Conservation (phyloP, 1,140 invertebrate genomes). For the Rhizoglyphus robini region DNA sequence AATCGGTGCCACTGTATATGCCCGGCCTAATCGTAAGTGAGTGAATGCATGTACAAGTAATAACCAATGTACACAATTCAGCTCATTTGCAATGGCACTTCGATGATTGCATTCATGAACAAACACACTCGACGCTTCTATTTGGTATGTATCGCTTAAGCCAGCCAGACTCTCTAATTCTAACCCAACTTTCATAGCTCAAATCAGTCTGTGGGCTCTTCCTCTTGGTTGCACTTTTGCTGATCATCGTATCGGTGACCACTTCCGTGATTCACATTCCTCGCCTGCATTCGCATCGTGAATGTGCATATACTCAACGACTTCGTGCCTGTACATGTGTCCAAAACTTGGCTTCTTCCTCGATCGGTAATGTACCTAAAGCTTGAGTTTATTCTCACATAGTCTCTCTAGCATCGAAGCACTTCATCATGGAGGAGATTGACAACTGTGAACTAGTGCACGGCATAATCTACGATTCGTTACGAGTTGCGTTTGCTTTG, state of each 20-base stretch:
- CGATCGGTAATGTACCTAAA: too few relatives aligned
- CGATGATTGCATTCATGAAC: constrained; percentile 65
- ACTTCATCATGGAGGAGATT: constrained; percentile 58
- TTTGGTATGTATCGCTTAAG: constrained; percentile 37
- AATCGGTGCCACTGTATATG: constrained; percentile 68
- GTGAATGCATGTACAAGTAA: background rate
- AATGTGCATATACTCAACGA: constrained; percentile 67
- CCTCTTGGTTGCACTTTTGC: constrained; percentile 63
- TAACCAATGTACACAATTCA: constrained; percentile 20
- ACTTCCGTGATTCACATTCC: constrained; percentile 88
- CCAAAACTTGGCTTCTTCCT: background rate
- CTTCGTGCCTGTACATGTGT: constrained; percentile 60
- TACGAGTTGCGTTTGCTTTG: constrained; percentile 69
- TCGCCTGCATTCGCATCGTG: constrained; percentile 62
- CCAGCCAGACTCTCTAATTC: background rate
- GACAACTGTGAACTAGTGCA: constrained; percentile 72
- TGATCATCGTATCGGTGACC: constrained; percentile 69
- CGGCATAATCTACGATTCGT: constrained; percentile 65
- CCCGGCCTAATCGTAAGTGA: constrained; percentile 48
- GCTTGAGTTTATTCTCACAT: background rate
- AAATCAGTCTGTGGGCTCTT: constrained; percentile 70
- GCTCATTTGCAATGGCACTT: constrained; percentile 64
- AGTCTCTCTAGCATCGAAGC: constrained; percentile 25
- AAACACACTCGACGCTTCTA: constrained; percentile 69
- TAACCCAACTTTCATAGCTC: constrained; percentile 44